Base-by-base conservation (phyloP, 2,797 vertebrate genomes). In the Gymnoscopelus microlampas region DNA sequence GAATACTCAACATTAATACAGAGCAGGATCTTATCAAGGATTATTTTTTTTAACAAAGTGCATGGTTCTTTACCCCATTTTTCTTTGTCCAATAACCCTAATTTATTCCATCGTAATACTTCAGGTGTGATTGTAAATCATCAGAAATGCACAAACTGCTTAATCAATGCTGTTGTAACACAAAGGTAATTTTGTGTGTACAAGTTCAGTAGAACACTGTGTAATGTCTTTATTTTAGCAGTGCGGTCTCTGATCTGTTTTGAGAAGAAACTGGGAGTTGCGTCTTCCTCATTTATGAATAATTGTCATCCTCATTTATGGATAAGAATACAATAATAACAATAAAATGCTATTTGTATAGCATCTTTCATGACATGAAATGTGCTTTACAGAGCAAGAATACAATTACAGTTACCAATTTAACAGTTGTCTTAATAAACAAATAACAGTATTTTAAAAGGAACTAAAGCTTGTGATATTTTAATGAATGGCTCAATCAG, bases 401-500 rank as follows among this genome's bases (percentile, higher is more conserved):
- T n/a, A n/a, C n/a, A n/a, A n/a, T n/a, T n/a, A n/a, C n/a, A n/a
- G n/a, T n/a, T n/a, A n/a, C n/a, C n/a, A n/a, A n/a, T n/a, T n/a
- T n/a, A n/a, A n/a, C n/a, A 59, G 47, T 66, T 35, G 49, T 64
- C 26, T n/a, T n/a, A n/a, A n/a, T n/a, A 57, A 58, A 48, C 35
- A 48, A 14, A 7, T 48, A 14, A 44, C 39, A 10, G 39, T 44
- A 63, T 19, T 73, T 53, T 79, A 32, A 63, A 12, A 32, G 53
- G 44, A 48, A 15, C 67, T 73, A 77, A 66, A 66, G 70, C 61
- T 70, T 62, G 80, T 85, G 80, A 83, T 85, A 80, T 88, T 86
- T 78, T 82, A 83, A 70, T 85, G 77, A 82, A 86, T 77, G 35
- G 54, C 44, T 53, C 54, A 24, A 29, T 12, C 59, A 63, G 49